These are phyloP conservation scores for Andrena bucephala DNA, from an alignment of 2,888 invertebrate species.

Conservation along the genomic window DNA sequence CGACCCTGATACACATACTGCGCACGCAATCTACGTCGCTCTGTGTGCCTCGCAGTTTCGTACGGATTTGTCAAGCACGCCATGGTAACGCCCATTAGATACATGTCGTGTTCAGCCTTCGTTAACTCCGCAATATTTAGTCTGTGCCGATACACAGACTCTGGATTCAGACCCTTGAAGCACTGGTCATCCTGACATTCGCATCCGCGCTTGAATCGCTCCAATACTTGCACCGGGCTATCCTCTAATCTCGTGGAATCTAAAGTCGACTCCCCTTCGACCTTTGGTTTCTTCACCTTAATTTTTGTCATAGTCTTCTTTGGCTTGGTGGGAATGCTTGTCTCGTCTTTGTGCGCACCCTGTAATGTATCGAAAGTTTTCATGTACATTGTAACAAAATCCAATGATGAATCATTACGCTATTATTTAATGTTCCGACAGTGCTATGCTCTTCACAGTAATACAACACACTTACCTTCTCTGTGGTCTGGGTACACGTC, in stretches of 20 bases:
- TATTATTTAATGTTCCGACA: neutral
- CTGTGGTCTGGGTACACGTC: conserved; percentile 10
- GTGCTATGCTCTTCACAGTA: neutral
- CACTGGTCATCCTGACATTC: conserved; percentile 92
- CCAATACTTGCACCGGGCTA: conserved; percentile 89
- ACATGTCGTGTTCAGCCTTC: conserved; percentile 94
- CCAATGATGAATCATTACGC: neutral
- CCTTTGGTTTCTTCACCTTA: conserved; percentile 86
- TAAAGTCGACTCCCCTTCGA: conserved; percentile 84
- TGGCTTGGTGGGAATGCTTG: conserved; percentile 81
- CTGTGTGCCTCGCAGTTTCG: conserved; percentile 90
- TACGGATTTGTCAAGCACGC: conserved; percentile 91
- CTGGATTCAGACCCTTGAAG: conserved; percentile 91
- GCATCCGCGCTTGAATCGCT: conserved; percentile 90
- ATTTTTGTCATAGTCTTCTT: conserved; percentile 85
- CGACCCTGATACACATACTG: conserved; percentile 92
- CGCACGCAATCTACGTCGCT: conserved; percentile 90
- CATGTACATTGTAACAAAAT: conserved; percentile 7
- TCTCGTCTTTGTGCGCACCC: conserved; percentile 78
- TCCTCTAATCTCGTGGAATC: conserved; percentile 90
- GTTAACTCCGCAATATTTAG: conserved; percentile 92
- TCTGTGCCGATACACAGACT: conserved; percentile 91
- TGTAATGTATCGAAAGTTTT: conserved; percentile 69
- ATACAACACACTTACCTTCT: conserved; percentile 45
- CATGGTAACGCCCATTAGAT: conserved; percentile 94